Base-by-base conservation (phyloP, 2,888 invertebrate species). In the Philereme transversata region DNA sequence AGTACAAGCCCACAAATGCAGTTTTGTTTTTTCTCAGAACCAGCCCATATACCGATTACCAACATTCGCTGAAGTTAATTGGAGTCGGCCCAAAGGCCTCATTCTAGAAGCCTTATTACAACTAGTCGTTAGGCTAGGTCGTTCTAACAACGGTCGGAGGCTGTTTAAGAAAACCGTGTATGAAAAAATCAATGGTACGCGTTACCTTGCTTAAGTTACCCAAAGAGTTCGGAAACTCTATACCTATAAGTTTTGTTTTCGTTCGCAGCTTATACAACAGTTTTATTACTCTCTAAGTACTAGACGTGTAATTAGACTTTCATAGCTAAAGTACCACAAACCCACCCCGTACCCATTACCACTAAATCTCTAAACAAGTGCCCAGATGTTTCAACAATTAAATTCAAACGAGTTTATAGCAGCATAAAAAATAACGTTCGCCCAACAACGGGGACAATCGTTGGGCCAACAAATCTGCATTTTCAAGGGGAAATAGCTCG, bases 401-500 rank as follows among this genome's bases (percentile, higher is more conserved):
- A 65, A 68, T 57, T 55, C 59, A 40, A 4, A 63, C 50, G 57
- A 64, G 62, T 69, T 69, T 64, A 64, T 41, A 53, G 51, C 57
- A 48, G 46, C 48, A 48, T 69, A 63, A 69, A 69, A 63, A 60
- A 58, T 60, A 64, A 62, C 65, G 60, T 56, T 51, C 55, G 57
- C 62, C 59, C 57, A 61, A 66, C 62, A 62, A 52, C 9, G 48
- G 35, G 65, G 60, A 62, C 51, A 65, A 65, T 60, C 60, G 62
- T 61, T 50, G 62, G 57, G 60, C 52, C 62, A 60, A 64, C 64
- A 64, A 69, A 68, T 68, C 69, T 69, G 63, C 67, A 76, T 78
- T 59, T 79, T 75, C 57, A 74, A 67, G 66, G 67, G 81, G 81
- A 84, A 83, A 77, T 76, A 73, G 75, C 74, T 82, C 81, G 78